A percentile compares a stretch with the other conserved stretches of the same genome.
phyloP scores from a whole-genome alignment of 92 coral and sea anemone species.

The Zoanthus solanderi region DNA sequence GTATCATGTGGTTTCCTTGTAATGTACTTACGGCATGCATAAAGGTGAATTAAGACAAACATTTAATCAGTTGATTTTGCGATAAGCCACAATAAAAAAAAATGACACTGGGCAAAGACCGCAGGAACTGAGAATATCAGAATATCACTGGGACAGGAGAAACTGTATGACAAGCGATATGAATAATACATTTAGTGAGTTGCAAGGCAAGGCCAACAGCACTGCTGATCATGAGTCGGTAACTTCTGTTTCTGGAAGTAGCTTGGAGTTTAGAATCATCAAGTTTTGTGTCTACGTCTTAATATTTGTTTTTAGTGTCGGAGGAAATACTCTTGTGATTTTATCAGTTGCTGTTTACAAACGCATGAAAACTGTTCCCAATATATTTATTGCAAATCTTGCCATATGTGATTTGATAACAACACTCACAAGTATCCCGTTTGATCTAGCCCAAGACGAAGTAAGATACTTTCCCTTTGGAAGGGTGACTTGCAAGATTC shows the following conservation, averaged over 20 bases:
- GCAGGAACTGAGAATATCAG: neutral
- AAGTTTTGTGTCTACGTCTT: constrained; percentile 61
- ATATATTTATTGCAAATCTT: constrained; percentile 87
- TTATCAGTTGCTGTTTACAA: constrained; percentile 73
- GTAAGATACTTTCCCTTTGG: constrained; percentile 91
- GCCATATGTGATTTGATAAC: constrained; percentile 93
- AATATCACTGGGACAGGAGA: neutral
- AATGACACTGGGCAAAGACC: neutral
- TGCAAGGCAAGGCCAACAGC: neutral
- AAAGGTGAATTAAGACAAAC: neutral
- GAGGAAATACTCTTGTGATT: constrained; percentile 79
- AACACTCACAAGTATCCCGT: constrained; percentile 86
- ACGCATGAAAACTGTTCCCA: constrained; percentile 86
- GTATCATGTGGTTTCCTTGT: neutral
- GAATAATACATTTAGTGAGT: neutral
- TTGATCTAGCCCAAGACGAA: constrained; percentile 76
- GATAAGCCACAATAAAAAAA: neutral
- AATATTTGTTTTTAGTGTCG: constrained; percentile 75
- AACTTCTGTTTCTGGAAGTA: neutral
- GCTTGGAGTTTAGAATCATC: constrained; percentile 58
- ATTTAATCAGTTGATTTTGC: neutral
- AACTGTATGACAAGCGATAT: neutral
- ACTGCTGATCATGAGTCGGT: neutral
- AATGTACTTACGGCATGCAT: neutral
- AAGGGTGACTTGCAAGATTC: constrained; percentile 70